Percentiles rank a stretch among this genome's conserved stretches.
Conservation (phyloP, 2,888 invertebrate species). For the Diploptera punctata region DNA sequence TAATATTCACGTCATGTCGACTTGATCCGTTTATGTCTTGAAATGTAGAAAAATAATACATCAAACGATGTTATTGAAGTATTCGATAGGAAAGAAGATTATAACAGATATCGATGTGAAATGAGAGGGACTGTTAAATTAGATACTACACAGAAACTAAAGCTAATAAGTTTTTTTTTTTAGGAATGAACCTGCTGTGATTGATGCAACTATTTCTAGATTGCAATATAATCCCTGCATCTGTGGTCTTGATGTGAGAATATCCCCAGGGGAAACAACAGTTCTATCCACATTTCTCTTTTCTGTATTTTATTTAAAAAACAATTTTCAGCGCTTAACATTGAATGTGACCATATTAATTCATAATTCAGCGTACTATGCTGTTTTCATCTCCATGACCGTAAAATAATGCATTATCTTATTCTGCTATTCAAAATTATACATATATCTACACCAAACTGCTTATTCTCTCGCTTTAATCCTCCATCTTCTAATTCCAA, state of each 20-base stretch:
- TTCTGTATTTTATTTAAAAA: too few relatives aligned
- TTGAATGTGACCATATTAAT: too few relatives aligned
- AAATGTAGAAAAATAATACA: conserved; percentile 1
- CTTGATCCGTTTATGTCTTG: too few relatives aligned
- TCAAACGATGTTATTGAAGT: conserved; percentile 17
- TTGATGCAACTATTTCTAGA: conserved; percentile 8
- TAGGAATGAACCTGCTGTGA: background rate
- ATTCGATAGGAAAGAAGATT: background rate
- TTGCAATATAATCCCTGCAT: conserved; percentile 13
- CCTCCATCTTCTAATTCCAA: too few relatives aligned
- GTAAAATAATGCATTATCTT: too few relatives aligned
- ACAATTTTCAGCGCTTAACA: too few relatives aligned
- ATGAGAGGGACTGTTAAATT: background rate
- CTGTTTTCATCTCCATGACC: too few relatives aligned
- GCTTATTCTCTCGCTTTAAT: too few relatives aligned
- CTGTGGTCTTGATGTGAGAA: background rate
- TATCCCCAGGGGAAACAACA: background rate
- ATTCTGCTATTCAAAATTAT: too few relatives aligned
- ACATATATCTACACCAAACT: too few relatives aligned
- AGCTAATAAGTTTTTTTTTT: background rate
- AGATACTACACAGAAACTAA: background rate
- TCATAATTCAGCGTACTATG: too few relatives aligned
- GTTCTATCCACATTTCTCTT: too few relatives aligned
- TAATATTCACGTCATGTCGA: background rate
- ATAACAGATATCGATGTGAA: conserved; percentile 2